phyloP scores from a whole-genome alignment of 2,113 vertebrate genomes.

The Eubucco bourcierii region DNA sequence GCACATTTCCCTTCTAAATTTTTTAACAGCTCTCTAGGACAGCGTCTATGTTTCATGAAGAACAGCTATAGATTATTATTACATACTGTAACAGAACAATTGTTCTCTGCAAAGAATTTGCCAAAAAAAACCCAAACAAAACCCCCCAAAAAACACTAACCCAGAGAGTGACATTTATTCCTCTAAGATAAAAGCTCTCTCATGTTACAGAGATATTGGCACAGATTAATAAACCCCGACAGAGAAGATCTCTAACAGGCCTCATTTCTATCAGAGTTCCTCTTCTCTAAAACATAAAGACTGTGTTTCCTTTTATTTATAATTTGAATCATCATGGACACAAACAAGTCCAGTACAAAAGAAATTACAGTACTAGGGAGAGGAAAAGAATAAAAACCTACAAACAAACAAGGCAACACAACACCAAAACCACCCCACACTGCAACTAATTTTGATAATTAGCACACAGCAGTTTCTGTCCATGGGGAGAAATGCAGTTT shows the following conservation, averaged over 20 bases:
- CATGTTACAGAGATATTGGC: conserved; percentile 46
- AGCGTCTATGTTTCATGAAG: neutral
- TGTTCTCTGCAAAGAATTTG: neutral
- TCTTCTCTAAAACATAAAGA: conserved; percentile 18
- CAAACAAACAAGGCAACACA: too few relatives aligned
- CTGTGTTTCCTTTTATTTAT: conserved; percentile 14
- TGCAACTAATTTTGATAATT: neutral
- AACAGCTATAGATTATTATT: neutral
- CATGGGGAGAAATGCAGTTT: neutral
- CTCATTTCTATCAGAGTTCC: neutral
- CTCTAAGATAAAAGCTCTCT: conserved; percentile 20
- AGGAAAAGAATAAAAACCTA: too few relatives aligned
- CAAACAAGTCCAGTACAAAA: neutral
- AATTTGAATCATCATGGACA: neutral
- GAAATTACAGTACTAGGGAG: neutral
- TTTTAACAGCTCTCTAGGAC: neutral
- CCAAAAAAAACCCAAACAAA: too few relatives aligned
- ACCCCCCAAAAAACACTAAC: neutral
- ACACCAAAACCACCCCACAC: too few relatives aligned
- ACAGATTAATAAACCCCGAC: conserved; percentile 8
- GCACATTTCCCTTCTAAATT: neutral
- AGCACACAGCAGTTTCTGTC: neutral
- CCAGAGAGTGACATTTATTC: conserved; percentile 40
- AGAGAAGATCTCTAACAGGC: neutral
- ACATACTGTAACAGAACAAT: neutral